Evolutionary conservation across 2,888 invertebrate genomes (phyloP).

Genomic region (Cephus spinipes): DNA sequence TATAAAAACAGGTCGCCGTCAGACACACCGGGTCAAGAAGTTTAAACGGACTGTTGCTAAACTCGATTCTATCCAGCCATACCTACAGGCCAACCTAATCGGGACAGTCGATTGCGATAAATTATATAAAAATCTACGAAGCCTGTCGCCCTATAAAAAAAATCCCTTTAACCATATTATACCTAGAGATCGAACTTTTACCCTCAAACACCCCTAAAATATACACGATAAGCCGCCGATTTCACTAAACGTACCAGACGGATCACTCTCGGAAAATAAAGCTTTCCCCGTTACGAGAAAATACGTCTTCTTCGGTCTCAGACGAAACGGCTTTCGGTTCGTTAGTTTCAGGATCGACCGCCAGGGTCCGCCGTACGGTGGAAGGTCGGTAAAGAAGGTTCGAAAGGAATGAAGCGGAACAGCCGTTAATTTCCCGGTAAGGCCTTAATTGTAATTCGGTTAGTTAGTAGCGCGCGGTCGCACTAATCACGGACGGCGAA

Average conservation of each 20-base stretch:
- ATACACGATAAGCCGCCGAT: background rate
- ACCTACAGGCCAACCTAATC: background rate
- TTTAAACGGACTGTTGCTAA: background rate
- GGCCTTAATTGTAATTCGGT: slow-evolving; percentile 21
- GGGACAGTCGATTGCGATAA: background rate
- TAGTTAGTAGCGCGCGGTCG: background rate
- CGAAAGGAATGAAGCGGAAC: background rate
- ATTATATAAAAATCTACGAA: background rate
- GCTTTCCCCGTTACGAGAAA: background rate
- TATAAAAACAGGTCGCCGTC: slow-evolving; percentile 31
- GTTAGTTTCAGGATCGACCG: slow-evolving; percentile 18
- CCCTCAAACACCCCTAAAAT: background rate
- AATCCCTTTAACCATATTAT: background rate
- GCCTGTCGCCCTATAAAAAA: background rate
- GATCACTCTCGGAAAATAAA: background rate
- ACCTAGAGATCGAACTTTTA: background rate
- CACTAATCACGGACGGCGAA: background rate
- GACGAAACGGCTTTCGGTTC: slow-evolving; percentile 13
- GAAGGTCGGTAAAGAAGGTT: background rate
- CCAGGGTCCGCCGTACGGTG: background rate
- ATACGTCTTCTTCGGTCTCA: background rate
- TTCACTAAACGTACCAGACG: background rate
- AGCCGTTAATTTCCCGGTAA: slow-evolving; percentile 15
- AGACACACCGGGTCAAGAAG: background rate
- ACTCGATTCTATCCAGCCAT: background rate